phyloP scores from a whole-genome alignment of 2,797 vertebrate genomes.

The Premnoplex brunnescens region DNA sequence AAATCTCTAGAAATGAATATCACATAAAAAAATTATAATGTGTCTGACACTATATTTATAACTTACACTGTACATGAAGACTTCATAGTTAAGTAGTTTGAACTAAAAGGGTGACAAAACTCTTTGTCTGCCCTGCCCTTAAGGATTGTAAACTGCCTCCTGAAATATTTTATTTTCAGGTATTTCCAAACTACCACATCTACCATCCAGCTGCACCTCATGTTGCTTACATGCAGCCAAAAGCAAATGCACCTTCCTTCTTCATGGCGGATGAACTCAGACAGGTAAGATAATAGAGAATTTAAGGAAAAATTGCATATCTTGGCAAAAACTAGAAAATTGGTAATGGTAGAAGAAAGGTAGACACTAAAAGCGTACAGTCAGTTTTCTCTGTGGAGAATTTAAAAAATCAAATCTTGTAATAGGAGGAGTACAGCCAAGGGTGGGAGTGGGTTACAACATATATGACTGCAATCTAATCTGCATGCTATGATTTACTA shows the following conservation, averaged over 20 bases:
- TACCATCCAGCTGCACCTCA: constrained; percentile 97
- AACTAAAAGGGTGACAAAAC: neutral
- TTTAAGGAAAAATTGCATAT: neutral
- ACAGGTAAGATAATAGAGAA: constrained; percentile 82
- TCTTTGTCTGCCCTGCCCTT: neutral
- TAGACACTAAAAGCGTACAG: neutral
- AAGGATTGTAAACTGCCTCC: neutral
- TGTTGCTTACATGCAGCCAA: constrained; percentile 99
- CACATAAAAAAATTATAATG: neutral
- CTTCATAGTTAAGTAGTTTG: neutral
- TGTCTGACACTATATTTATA: neutral
- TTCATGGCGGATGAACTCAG: constrained; percentile 99
- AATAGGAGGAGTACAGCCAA: neutral
- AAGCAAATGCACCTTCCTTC: constrained; percentile 98
- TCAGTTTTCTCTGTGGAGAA: neutral
- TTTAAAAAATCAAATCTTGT: neutral
- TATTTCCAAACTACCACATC: constrained; percentile 98
- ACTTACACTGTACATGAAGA: neutral
- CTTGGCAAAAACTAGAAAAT: neutral
- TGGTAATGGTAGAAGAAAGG: neutral
- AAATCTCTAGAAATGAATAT: neutral
- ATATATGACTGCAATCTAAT: neutral
- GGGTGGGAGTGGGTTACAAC: neutral
- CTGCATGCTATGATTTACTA: neutral
- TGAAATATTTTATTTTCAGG: constrained; percentile 74